These are phyloP conservation scores for Alaudala cheleensis DNA, from an alignment of 2,113 vertebrate species.

Conservation along the genomic window DNA sequence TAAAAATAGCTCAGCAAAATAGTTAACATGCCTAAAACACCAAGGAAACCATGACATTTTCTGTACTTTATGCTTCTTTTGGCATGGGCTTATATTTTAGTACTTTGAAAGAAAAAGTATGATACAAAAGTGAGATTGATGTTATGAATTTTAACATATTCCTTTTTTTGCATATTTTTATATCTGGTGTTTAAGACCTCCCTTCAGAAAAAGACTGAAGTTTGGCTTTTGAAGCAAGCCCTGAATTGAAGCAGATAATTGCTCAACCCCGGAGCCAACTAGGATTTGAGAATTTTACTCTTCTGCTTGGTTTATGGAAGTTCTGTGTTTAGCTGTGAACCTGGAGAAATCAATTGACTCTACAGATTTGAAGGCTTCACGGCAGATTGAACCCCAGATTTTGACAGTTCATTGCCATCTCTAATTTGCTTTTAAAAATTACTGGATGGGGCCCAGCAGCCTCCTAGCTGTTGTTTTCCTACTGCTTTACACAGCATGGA, in stretches of 20 bases:
- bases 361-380: neutral
- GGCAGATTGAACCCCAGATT: neutral
- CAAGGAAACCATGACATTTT: neutral
- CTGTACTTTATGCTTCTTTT: neutral
- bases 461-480: neutral
- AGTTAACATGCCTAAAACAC: neutral
- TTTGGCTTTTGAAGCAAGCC: neutral
- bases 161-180: neutral
- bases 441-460: neutral
- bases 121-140: neutral
- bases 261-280: neutral
- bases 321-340: neutral
- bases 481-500: neutral
- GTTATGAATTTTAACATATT: neutral
- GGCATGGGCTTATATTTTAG: neutral
- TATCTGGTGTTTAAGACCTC: neutral
- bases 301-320: neutral
- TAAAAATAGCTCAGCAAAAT: neutral
- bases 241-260: neutral
- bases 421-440: neutral
- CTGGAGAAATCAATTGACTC: neutral
- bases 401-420: neutral
- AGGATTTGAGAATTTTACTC: neutral
- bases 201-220: neutral
- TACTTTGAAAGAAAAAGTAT: neutral